Conservation (phyloP, 2,797 vertebrate genomes). For the Pseudocheirus occidentalis region DNA sequence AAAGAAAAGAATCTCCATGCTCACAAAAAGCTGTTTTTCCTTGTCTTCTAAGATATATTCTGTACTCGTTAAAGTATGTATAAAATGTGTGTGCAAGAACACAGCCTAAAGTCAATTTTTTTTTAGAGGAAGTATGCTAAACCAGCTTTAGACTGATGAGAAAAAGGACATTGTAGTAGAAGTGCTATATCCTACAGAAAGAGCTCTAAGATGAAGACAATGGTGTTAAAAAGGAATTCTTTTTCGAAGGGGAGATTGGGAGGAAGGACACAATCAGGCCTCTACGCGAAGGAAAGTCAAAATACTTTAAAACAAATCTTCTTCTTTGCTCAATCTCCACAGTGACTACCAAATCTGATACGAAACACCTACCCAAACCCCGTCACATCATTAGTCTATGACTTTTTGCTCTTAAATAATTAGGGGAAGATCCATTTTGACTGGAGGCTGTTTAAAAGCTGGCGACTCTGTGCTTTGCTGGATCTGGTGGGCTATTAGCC, state of each 20-base stretch:
- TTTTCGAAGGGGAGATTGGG: not conserved
- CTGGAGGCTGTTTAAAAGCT: not conserved
- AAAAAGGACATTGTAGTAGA: not conserved
- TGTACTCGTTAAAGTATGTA: not conserved
- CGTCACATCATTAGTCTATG: not conserved
- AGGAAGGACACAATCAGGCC: not conserved
- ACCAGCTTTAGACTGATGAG: not conserved
- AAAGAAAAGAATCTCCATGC: not conserved
- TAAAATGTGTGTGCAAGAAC: not conserved
- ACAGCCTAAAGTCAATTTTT: not conserved
- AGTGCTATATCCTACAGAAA: not conserved
- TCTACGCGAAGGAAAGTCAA: not conserved
- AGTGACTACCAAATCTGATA: not conserved
- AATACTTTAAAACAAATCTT: not conserved
- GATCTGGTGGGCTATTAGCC: not conserved
- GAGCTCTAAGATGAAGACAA: not conserved
- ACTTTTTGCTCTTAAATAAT: not conserved
- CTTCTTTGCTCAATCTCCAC: not conserved
- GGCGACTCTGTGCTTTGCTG: accelerated
- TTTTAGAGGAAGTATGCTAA: not conserved
- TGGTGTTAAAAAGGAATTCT: not conserved
- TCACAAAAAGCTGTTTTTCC: not conserved
- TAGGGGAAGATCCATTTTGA: not conserved
- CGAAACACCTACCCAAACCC: not conserved
- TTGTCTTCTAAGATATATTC: not conserved